Evolutionary conservation across 2,797 vertebrate genomes (phyloP).

Genomic region (Eulemur coronatus): DNA sequence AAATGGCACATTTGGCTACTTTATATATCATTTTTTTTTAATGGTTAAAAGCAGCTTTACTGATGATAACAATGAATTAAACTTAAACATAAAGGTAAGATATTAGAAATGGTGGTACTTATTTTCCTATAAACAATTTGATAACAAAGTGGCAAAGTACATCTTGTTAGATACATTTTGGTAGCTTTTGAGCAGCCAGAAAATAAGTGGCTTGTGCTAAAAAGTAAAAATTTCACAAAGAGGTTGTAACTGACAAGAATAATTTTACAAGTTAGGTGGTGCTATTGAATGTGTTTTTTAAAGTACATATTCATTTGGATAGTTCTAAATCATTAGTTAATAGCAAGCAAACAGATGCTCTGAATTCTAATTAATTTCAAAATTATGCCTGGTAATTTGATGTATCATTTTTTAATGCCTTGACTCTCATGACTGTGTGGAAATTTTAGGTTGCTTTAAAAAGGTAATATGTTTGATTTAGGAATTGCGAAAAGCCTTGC

Average conservation of each 20-base stretch:
- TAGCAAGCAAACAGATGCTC: constrained; percentile 72
- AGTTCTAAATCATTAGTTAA: constrained; percentile 73
- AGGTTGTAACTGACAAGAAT: constrained; percentile 61
- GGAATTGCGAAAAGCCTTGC: constrained; percentile 90
- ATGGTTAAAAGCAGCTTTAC: constrained; percentile 90
- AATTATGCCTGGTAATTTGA: constrained; percentile 76
- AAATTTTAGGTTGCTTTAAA: background rate
- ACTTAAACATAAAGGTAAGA: constrained; percentile 92
- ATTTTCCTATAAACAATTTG: constrained; percentile 62
- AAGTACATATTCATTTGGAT: constrained; percentile 60
- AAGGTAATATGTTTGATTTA: constrained; percentile 74
- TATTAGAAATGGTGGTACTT: constrained; percentile 54
- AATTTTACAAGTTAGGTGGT: constrained; percentile 73
- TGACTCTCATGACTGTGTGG: background rate
- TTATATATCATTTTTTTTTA: constrained; percentile 71
- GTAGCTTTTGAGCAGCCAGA: constrained; percentile 71
- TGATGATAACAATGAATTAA: constrained; percentile 83
- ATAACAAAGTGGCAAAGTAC: constrained; percentile 65
- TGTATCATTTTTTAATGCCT: constrained; percentile 3
- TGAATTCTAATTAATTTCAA: constrained; percentile 81
- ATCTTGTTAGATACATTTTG: constrained; percentile 70
- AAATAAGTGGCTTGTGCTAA: constrained; percentile 71
- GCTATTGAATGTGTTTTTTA: constrained; percentile 47
- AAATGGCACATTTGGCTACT: background rate
- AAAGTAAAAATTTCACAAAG: constrained; percentile 63